phyloP scores from a whole-genome alignment of 2,888 invertebrate species.

The Nycteola revayana region DNA sequence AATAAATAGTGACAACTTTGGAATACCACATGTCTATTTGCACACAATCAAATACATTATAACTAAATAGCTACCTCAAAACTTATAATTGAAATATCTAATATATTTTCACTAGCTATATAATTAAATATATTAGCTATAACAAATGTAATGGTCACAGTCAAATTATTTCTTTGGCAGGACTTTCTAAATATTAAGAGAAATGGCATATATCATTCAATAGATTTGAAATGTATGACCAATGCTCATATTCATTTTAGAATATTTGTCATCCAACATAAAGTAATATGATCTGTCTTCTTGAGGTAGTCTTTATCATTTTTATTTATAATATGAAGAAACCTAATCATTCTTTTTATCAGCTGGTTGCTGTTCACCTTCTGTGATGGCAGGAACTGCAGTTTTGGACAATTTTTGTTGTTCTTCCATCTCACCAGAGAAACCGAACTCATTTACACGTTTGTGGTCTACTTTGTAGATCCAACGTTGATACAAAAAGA shows the following conservation, averaged over 20 bases:
- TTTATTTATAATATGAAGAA: constrained; percentile 18
- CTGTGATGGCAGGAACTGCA: constrained; percentile 59
- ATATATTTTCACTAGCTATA: constrained; percentile 6
- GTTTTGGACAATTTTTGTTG: constrained; percentile 65
- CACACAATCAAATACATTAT: constrained; percentile 6
- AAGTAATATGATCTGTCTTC: neutral
- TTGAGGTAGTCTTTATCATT: constrained; percentile 14
- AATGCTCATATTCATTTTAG: too few species aligned
- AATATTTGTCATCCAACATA: too few species aligned
- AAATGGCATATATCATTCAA: too few species aligned
- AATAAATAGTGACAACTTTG: constrained; percentile 1
- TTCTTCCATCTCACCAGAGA: constrained; percentile 94
- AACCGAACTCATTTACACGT: constrained; percentile 99
- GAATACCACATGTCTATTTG: constrained; percentile 7
- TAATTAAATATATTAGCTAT: too few species aligned
- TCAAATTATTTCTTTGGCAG: too few species aligned
- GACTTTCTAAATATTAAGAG: too few species aligned
- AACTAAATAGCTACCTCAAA: constrained; percentile 4
- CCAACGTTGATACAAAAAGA: constrained; percentile 99
- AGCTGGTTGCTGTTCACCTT: constrained; percentile 43
- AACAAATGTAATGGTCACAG: too few species aligned
- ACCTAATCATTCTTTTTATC: constrained; percentile 76
- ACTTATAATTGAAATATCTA: constrained; percentile 1
- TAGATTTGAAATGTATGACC: too few species aligned
- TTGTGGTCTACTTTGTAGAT: constrained; percentile 98